Conservation (phyloP, 1,140 invertebrate species). For the Zaprionus gabonicus region DNA sequence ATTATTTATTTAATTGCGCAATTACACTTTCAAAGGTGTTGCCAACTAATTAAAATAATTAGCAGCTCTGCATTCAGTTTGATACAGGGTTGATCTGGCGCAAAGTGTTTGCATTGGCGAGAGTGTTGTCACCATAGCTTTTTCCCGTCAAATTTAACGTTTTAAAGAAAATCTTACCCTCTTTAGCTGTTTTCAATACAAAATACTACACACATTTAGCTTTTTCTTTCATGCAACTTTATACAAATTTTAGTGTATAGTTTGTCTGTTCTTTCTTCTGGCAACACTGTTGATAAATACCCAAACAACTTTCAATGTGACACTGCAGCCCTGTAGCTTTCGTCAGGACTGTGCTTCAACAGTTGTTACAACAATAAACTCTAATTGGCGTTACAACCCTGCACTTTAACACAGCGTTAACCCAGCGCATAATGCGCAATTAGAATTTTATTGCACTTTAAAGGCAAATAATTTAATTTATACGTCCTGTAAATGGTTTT, state of each 20-base stretch:
- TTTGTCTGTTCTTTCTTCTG: no score
- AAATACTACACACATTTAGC: no score
- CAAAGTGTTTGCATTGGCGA: not conserved
- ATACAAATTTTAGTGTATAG: no score
- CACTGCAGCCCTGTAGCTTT: not conserved
- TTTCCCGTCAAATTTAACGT: not conserved
- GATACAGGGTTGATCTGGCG: not conserved
- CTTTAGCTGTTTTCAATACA: not conserved
- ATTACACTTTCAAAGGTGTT: not conserved
- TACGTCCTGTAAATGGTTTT: constrained; percentile 1
- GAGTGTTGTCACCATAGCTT: no score
- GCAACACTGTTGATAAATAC: no score
- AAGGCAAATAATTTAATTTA: not conserved
- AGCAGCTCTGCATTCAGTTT: not conserved
- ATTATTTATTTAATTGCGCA: not conserved
- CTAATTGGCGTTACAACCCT: constrained; percentile 3
- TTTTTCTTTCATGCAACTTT: no score
- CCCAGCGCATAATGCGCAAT: not conserved
- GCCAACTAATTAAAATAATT: not conserved
- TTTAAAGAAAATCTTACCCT: no score
- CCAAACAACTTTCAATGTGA: not conserved
- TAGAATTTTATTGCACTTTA: constrained; percentile 7
- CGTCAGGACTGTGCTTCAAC: not conserved
- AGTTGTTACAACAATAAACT: constrained; percentile 1
- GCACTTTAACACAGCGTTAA: not conserved